Evolutionary conservation across 1,140 invertebrate genomes (phyloP).

Genomic region (Ceratitis capitata): DNA sequence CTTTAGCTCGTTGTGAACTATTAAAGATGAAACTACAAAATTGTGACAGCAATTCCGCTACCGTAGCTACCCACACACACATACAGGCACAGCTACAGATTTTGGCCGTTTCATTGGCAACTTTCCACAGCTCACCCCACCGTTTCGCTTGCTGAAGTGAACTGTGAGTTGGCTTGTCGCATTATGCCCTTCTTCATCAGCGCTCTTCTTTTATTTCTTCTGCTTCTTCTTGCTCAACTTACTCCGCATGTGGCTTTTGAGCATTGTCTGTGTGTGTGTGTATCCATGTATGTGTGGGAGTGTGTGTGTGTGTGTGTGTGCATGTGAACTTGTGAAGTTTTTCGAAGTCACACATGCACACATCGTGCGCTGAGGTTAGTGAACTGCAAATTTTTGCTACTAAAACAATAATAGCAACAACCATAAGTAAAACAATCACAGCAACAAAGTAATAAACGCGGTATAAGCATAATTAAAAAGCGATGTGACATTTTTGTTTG

Average conservation of each 20-base stretch:
- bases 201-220: too few relatives aligned
- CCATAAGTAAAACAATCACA: not conserved
- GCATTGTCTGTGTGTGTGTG: too few relatives aligned
- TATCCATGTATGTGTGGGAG: too few relatives aligned
- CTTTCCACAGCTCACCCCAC: not conserved
- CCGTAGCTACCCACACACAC: not conserved
- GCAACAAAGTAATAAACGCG: not conserved
- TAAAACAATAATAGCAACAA: not conserved
- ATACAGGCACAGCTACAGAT: not conserved
- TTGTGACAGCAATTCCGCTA: not conserved
- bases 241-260: conserved; percentile 30
- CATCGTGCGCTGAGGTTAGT: not conserved
- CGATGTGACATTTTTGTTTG: not conserved
- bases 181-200: too few relatives aligned
- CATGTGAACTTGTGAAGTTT: conserved; percentile 26
- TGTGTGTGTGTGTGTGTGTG: too few relatives aligned
- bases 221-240: not conserved
- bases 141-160: not conserved
- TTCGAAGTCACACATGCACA: not conserved
- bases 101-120: not conserved
- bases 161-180: not conserved
- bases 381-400: not conserved
- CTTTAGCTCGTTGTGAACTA: not conserved
- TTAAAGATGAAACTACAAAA: not conserved
- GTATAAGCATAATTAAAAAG: not conserved